Evolutionary conservation across 2,113 vertebrate genomes (phyloP).

Genomic region (Pontoporia blainvillei): DNA sequence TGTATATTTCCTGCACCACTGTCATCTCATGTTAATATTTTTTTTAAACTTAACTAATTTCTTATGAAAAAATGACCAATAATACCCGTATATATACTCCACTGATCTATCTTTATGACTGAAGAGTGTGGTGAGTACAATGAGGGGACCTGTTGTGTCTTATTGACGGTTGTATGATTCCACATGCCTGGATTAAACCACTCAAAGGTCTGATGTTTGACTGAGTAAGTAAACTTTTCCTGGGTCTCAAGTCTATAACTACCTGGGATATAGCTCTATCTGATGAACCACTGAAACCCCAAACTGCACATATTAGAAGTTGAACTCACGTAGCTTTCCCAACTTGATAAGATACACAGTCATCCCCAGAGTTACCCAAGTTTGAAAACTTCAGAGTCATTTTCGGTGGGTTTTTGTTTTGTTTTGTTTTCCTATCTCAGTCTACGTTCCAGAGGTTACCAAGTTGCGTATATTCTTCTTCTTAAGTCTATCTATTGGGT

Average conservation of each 20-base stretch:
- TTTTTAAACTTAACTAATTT: neutral
- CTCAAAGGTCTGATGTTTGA: neutral
- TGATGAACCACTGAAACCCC: neutral
- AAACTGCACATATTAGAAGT: neutral
- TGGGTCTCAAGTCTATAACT: neutral
- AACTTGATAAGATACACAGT: neutral
- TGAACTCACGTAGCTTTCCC: neutral
- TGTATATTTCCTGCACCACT: neutral
- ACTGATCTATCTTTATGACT: neutral
- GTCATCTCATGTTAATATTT: neutral
- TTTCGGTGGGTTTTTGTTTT: neutral
- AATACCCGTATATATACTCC: neutral
- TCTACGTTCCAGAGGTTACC: neutral
- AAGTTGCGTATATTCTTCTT: neutral
- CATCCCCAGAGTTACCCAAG: neutral
- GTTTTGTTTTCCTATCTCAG: neutral
- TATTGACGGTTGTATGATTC: neutral
- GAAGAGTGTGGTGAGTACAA: neutral
- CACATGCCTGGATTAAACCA: neutral
- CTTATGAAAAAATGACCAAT: neutral
- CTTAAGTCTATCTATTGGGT: neutral
- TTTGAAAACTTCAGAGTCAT: neutral
- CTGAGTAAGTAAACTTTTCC: neutral
- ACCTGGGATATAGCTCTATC: neutral
- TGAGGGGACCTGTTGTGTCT: neutral